Evolutionary conservation across 2,888 invertebrate species (phyloP).

Genomic region (Liposcelis brunnea): DNA sequence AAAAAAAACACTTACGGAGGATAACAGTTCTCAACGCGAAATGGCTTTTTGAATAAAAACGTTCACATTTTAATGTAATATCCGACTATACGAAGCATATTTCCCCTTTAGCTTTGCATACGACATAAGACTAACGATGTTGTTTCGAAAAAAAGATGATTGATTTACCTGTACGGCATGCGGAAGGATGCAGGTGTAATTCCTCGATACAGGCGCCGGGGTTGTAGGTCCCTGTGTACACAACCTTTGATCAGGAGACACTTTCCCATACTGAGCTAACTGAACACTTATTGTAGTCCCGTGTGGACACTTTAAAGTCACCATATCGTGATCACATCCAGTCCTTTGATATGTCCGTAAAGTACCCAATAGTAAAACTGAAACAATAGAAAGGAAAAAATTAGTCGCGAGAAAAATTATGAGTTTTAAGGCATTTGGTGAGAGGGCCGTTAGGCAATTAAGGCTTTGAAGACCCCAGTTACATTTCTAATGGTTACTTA

Average conservation of each 20-base stretch:
- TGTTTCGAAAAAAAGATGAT: no score
- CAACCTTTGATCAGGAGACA: constrained; percentile 34
- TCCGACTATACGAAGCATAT: no score
- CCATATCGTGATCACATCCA: constrained; percentile 79
- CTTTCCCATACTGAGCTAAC: constrained; percentile 75
- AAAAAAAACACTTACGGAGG: no score
- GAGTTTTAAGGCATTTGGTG: no score
- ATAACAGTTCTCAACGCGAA: no score
- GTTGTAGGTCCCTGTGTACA: constrained; percentile 33
- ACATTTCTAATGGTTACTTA: no score
- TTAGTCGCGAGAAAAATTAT: no score
- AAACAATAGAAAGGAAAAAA: constrained; percentile 18
- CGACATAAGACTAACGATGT: no score
- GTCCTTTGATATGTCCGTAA: constrained; percentile 79
- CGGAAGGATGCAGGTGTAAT: constrained; percentile 24
- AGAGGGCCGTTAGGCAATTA: no score
- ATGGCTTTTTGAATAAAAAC: no score
- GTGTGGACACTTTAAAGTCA: constrained; percentile 73
- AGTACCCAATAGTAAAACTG: constrained; percentile 81
- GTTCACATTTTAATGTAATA: no score
- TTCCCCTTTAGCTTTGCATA: constrained; percentile 14
- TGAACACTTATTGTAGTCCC: constrained; percentile 85
- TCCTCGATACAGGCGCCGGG: constrained; percentile 30
- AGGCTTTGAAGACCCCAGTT: no score
- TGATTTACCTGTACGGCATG: constrained; percentile 15